Base-by-base conservation (phyloP, 2,888 invertebrate genomes). In the Trissolcus brochymenae region DNA sequence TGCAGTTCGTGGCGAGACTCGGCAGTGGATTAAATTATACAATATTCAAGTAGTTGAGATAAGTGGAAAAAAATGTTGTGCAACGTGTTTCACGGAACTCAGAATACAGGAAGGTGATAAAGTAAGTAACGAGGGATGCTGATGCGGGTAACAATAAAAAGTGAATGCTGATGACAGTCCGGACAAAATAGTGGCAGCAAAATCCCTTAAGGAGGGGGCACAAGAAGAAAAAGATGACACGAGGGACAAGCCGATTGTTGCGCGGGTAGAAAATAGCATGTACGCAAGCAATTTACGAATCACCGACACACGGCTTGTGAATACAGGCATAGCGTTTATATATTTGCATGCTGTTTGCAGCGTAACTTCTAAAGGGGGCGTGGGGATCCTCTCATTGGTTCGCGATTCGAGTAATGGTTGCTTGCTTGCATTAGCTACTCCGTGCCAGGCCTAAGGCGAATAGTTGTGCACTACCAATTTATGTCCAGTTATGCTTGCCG, bases 381-480 rank as follows among this genome's bases (percentile, higher is more conserved):
- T 89, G 88, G 86, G 87, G 88, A 88, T 89, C 85, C 84, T 86
- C 87, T 88, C 87, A 89, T 89, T 88, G 88, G 88, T 84, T 88
- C 88, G 83, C 85, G 85, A 86, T 85, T 83, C 86, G 84, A 88
- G 88, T 89, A 88, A 89, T 88, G 88, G 88, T 87, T 84, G 88
- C 80, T 80, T 71, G 68, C 86, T 87, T 85, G 86, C 85, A 86
- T 85, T 87, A 87, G 86, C 85, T 86, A 86, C 86, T 87, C 84
- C 79, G 65, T 68, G 82, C 21, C 11, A 67, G 60, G 82, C 83
- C 83, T 81, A 81, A 82, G 64, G 64, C 64, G 53, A 72, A 59
- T 71, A 57, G 57, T 72, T 72, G 59, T 72, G 53, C 54, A 64
- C 71, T 53, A 71, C 64, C 62, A 71, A 71, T 71, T 71, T 71